Conservation (phyloP, 2,888 invertebrate genomes). For the Yponomeuta cagnagella region DNA sequence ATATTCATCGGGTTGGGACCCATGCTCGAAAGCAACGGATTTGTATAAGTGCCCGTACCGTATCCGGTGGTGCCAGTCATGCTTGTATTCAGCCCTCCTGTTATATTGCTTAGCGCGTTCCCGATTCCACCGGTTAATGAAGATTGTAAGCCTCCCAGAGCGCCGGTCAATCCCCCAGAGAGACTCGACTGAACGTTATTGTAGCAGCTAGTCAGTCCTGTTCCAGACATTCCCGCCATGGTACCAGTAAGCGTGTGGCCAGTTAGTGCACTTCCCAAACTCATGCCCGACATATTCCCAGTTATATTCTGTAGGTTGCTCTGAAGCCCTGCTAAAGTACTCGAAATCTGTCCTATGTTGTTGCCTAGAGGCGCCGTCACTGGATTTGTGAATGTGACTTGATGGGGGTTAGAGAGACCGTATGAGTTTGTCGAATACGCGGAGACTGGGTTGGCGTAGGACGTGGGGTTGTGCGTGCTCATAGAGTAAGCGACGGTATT, state of each 20-base stretch:
- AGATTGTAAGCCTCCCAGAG: slow-evolving; percentile 62
- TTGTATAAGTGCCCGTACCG: slow-evolving; percentile 77
- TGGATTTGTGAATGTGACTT: slow-evolving; percentile 71
- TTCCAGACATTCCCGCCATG: slow-evolving; percentile 52
- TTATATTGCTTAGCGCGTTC: slow-evolving; percentile 59
- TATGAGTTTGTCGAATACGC: slow-evolving; percentile 65
- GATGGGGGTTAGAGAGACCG: slow-evolving; percentile 65
- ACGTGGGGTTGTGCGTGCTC: slow-evolving; percentile 68
- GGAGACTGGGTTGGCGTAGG: slow-evolving; percentile 71
- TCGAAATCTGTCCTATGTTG: slow-evolving; percentile 69
- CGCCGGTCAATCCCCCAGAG: slow-evolving; percentile 57
- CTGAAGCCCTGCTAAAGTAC: slow-evolving; percentile 65
- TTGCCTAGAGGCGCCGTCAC: slow-evolving; percentile 68
- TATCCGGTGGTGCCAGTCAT: slow-evolving; percentile 54
- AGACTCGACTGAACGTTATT: slow-evolving; percentile 64
- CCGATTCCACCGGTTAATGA: slow-evolving; percentile 58
- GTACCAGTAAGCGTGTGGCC: slow-evolving; percentile 67
- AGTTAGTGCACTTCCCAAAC: slow-evolving; percentile 57
- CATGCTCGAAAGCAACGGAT: slow-evolving; percentile 77
- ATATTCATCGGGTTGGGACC: slow-evolving; percentile 76
- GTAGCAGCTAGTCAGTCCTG: slow-evolving; percentile 60
- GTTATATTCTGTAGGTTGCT: slow-evolving; percentile 65
- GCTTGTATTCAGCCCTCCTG: slow-evolving; percentile 59
- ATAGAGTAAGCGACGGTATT: slow-evolving; percentile 70
- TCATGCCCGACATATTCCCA: slow-evolving; percentile 61